Evolutionary conservation across 2,113 vertebrate species (phyloP).

Genomic region (Peucedramus taeniatus): DNA sequence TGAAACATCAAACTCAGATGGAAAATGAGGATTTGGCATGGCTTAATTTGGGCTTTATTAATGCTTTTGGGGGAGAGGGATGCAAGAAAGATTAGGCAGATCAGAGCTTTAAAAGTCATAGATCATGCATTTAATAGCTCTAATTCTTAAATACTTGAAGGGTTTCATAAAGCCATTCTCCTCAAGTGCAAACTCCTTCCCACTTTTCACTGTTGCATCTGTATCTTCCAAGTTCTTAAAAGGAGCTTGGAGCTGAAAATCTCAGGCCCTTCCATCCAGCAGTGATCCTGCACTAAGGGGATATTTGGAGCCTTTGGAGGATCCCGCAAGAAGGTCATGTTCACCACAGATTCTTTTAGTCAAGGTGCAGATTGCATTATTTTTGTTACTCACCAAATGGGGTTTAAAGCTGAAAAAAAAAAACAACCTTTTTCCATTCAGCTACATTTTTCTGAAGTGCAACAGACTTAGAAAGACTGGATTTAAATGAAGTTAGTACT

Average conservation of each 20-base stretch:
- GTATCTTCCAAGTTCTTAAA: neutral
- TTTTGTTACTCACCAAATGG: neutral
- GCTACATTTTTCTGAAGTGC: neutral
- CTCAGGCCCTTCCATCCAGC: neutral
- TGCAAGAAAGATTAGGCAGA: constrained; percentile 47
- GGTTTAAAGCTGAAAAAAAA: neutral
- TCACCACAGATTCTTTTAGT: neutral
- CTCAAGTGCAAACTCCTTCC: constrained; percentile 9
- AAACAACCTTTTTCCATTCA: neutral
- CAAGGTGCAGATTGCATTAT: neutral
- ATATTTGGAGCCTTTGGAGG: neutral
- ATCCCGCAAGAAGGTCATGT: neutral
- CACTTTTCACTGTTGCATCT: neutral
- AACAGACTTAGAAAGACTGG: constrained; percentile 4
- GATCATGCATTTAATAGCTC: constrained; percentile 41
- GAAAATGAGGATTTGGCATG: constrained; percentile 48
- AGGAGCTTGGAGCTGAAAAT: neutral
- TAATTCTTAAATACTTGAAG: constrained; percentile 41
- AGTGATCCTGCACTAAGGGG: neutral
- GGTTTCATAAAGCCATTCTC: constrained; percentile 8
- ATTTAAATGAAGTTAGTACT: constrained; percentile 33
- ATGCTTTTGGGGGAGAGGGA: constrained; percentile 21
- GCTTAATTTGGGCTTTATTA: constrained; percentile 38
- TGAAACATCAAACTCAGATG: constrained; percentile 41
- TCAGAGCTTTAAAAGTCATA: constrained; percentile 30